A percentile compares a stretch with the other conserved stretches of the same genome.
These are phyloP conservation scores for Ptiloglossa arizonensis DNA, from an alignment of 1,140 invertebrate species.

Conservation along the genomic window DNA sequence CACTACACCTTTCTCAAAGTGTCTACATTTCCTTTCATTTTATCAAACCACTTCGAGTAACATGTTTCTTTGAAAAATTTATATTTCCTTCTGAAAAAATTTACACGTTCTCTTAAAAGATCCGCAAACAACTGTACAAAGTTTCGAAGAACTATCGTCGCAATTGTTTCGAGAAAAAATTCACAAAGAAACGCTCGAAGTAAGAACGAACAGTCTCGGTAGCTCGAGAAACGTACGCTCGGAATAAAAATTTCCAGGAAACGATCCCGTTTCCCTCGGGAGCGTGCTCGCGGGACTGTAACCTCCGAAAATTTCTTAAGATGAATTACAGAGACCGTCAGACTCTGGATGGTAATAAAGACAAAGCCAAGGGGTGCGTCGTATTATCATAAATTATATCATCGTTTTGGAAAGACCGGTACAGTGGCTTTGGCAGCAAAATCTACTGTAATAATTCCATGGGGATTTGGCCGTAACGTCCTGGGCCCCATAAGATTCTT, in stretches of 20 bases:
- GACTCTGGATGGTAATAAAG: conserved; percentile 4
- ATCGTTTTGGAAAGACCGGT: not conserved
- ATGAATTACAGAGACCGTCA: not conserved
- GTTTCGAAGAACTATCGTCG: too few species aligned
- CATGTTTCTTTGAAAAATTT: too few species aligned
- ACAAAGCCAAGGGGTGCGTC: not conserved
- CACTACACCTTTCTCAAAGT: too few species aligned
- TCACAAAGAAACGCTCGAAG: too few species aligned
- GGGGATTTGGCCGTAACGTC: conserved; percentile 44
- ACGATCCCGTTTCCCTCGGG: not conserved
- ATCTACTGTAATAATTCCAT: conserved; percentile 26
- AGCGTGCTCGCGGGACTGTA: not conserved
- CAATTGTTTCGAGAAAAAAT: too few species aligned
- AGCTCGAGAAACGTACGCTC: too few species aligned
- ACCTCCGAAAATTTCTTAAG: not conserved
- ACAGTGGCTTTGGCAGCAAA: conserved; percentile 7
- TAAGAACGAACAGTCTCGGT: too few species aligned
- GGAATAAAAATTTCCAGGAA: not conserved
- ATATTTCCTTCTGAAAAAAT: too few species aligned
- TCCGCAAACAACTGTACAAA: too few species aligned
- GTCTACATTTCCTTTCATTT: too few species aligned
- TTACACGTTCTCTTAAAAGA: too few species aligned
- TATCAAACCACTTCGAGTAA: too few species aligned
- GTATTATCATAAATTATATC: conserved; percentile 19
- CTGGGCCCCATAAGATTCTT: conserved; percentile 8